Evolutionary conservation across 2,113 vertebrate genomes (phyloP).

Genomic region (Dicaeum eximium): DNA sequence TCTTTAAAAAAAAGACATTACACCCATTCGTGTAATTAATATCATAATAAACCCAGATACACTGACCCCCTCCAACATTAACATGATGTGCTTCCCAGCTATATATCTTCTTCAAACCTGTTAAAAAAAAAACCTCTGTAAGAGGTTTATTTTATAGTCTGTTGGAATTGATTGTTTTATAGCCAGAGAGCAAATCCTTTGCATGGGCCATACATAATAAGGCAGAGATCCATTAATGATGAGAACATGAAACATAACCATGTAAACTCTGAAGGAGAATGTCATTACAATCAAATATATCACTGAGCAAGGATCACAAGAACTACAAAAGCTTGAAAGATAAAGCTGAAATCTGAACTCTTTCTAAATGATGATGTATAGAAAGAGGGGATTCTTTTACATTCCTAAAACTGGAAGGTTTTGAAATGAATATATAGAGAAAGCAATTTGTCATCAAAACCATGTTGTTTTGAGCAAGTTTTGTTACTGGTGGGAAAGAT

Average conservation of each 20-base stretch:
- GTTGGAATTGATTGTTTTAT: neutral
- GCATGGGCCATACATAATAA: neutral
- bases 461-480: neutral
- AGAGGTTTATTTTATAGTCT: neutral
- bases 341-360: neutral
- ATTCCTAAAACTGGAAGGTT: neutral
- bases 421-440: neutral
- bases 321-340: neutral
- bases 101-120: neutral
- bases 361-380: neutral
- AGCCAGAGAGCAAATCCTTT: neutral
- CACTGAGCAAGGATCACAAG: neutral
- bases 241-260: neutral
- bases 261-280: conserved; percentile 1
- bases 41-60: neutral
- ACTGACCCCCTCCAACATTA: neutral
- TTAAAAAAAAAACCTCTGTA: neutral
- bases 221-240: conserved; percentile 15
- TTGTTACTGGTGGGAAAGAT: neutral
- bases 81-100: neutral
- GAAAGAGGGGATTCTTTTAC: neutral
- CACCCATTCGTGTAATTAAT: neutral
- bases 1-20: neutral
- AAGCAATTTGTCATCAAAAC: neutral
- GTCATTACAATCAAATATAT: neutral